Conservation (phyloP, 2,113 vertebrate species). For the Dicentrarchus labrax region DNA sequence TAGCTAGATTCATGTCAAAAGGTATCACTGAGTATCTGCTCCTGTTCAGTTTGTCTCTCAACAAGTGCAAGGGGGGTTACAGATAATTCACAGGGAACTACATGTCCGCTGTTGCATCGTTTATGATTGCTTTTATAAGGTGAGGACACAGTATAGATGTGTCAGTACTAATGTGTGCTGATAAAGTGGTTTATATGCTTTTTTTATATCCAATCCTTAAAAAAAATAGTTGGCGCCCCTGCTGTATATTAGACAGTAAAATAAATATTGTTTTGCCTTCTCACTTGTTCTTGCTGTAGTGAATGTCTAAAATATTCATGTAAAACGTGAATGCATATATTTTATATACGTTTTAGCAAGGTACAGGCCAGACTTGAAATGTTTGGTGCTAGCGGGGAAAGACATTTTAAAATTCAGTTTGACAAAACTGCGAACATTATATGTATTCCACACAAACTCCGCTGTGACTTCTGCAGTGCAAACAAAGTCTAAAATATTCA, state of each 20-base stretch:
- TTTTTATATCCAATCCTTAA: neutral
- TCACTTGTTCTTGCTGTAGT: neutral
- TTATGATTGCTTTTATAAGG: neutral
- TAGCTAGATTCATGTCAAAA: slow-evolving; percentile 22
- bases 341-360: neutral
- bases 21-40: neutral
- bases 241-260: neutral
- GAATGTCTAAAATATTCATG: neutral
- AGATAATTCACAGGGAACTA: neutral
- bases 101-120: neutral
- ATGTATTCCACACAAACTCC: neutral
- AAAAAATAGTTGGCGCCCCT: neutral
- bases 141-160: neutral
- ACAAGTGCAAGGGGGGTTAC: slow-evolving; percentile 21
- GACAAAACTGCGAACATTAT: neutral
- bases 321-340: neutral
- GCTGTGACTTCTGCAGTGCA: neutral
- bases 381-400: neutral
- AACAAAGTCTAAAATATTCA: neutral
- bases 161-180: neutral
- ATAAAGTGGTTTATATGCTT: neutral
- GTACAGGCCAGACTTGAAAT: neutral
- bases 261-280: no score
- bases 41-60: slow-evolving; percentile 2
- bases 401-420: neutral